Conservation (phyloP, 2,797 vertebrate genomes). For the Crocodylus rhombifer region DNA sequence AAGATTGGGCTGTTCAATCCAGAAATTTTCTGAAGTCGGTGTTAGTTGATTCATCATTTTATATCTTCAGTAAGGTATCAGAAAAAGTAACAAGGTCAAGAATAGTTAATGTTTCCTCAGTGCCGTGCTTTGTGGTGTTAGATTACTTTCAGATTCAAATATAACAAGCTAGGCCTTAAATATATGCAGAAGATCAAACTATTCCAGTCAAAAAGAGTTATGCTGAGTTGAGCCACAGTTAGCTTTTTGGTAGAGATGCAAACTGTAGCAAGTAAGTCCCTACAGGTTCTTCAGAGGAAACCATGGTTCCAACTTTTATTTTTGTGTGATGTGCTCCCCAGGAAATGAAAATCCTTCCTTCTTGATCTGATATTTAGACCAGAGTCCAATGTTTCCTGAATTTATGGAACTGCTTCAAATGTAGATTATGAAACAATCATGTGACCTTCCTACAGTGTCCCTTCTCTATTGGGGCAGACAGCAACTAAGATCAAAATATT, state of each 20-base stretch:
- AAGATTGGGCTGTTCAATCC: constrained; percentile 13
- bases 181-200: constrained; percentile 29
- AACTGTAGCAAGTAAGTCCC: constrained; percentile 62
- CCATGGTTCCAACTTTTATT: constrained; percentile 47
- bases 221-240: not conserved
- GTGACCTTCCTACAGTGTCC: not conserved
- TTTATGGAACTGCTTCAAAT: constrained; percentile 23
- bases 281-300: constrained; percentile 48
- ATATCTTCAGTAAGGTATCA: constrained; percentile 56
- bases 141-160: constrained; percentile 58
- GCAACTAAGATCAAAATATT: not conserved
- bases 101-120: constrained; percentile 23
- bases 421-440: fast-evolving
- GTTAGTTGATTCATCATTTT: constrained; percentile 46
- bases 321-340: constrained; percentile 49
- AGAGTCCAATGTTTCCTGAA: not conserved
- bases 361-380: constrained; percentile 14
- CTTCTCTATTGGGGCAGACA: fast-evolving
- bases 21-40: constrained; percentile 49
- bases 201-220: constrained; percentile 44
- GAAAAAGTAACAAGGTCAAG: constrained; percentile 17
- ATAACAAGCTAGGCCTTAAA: constrained; percentile 60
- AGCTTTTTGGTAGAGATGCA: constrained; percentile 60
- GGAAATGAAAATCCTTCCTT: constrained; percentile 40
- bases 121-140: constrained; percentile 27